Base-by-base conservation (phyloP, 2,888 invertebrate species). In the Eucriotettix oculatus region DNA sequence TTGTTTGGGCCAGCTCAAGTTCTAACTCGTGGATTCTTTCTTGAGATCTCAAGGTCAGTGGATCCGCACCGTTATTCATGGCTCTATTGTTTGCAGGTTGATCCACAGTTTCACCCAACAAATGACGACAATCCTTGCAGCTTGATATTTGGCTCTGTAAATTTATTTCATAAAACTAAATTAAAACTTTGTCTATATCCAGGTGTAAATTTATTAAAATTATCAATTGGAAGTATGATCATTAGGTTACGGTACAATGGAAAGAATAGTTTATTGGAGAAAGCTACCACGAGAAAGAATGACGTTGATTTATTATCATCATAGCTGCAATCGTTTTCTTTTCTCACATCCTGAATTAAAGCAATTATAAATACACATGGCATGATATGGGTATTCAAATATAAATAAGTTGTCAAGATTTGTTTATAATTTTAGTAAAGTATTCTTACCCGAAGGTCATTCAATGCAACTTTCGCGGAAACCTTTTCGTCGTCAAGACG, bases 1-100 rank as follows among this genome's bases (percentile, higher is more conserved):
- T 99, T 0, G 97, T 94, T 72, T 95, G 92, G 3, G 98, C 99
- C 66, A 99, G 76, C 70, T 99, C 97, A 62, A 97, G 77, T 73
- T 99, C 99, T 16, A 99, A 75, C 71, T 94, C 95, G 5, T 93
- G 79, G 58, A 94, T 85, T 65, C 88, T 80, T 68, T 84, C 82
- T 66, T 82, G 75, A 2, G 83, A 77, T 52, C 79, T 72, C 11
- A 76, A 75, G 42, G 61, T 53, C 42, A 54, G 62, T 9, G 63
- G 62, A 11, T 64, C 63, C 3, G 14, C 29, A 2, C n/a, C 16
- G 17, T 40, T 42, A 40, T 11, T 40, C 7, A 16, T n/a, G 3
- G 14, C n/a, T 41, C 10, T 55, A 55, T 16, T 55, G 54, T n/a
- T 54, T 10, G 29, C 14, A 12, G 16, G 40, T 3, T 41, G 29